phyloP scores from a whole-genome alignment of 2,888 invertebrate genomes.

The Chrysina gloriosa region DNA sequence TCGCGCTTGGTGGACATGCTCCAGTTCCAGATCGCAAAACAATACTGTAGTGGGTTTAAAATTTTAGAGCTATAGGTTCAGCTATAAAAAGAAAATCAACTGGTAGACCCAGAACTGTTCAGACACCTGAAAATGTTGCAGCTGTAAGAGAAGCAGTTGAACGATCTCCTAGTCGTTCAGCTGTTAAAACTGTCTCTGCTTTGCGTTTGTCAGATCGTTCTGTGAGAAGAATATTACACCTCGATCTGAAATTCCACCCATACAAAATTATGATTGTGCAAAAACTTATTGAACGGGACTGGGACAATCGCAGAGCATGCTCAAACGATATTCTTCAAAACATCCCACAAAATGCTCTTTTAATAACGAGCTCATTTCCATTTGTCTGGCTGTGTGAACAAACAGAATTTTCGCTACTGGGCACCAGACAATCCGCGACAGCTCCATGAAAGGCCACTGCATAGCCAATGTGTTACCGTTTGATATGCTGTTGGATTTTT shows the following conservation, averaged over 20 bases:
- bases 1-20: too few relatives aligned
- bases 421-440: too few relatives aligned
- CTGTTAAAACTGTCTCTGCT: conserved; percentile 18
- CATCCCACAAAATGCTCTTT: conserved; percentile 43
- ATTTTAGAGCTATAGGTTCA: conserved; percentile 44
- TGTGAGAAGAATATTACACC: conserved; percentile 53
- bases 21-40: too few relatives aligned
- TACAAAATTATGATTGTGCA: conserved; percentile 54
- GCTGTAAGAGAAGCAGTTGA: conserved; percentile 21
- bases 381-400: too few relatives aligned
- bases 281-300: conserved; percentile 52
- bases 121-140: conserved; percentile 25
- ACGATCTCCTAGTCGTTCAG: conserved; percentile 20
- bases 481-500: too few relatives aligned
- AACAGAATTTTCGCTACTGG: too few relatives aligned
- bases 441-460: too few relatives aligned
- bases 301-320: conserved; percentile 21
- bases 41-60: conserved; percentile 40
- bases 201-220: conserved; percentile 49
- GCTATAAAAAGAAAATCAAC: conserved; percentile 38
- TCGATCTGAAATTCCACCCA: conserved; percentile 53
- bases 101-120: conserved; percentile 41
- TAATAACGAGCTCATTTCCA: too few relatives aligned
- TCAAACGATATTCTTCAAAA: conserved; percentile 41
- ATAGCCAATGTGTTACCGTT: too few relatives aligned